Conservation (phyloP, 1,140 invertebrate species). For the Drosophila lini region DNA sequence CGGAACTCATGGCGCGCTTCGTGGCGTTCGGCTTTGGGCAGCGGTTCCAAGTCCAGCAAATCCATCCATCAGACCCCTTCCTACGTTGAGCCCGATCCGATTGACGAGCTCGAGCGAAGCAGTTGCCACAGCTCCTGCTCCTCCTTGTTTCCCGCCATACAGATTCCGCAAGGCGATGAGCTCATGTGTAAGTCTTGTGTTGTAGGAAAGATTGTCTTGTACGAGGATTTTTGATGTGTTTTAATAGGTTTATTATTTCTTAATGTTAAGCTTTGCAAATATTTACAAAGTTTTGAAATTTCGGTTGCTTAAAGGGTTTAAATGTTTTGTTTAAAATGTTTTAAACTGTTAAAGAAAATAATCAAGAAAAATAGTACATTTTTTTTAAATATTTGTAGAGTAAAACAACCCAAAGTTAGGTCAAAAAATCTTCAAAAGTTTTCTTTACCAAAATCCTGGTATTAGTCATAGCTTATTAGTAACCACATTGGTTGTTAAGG, state of each 20-base stretch:
- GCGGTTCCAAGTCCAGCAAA: conserved; percentile 47
- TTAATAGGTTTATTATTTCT: too few relatives aligned
- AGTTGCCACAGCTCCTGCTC: conserved; percentile 20
- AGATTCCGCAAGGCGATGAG: conserved; percentile 37
- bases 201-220: too few relatives aligned
- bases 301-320: not conserved
- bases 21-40: conserved; percentile 64
- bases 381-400: not conserved
- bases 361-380: not conserved
- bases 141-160: conserved; percentile 28
- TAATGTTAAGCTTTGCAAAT: not conserved
- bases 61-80: conserved; percentile 2
- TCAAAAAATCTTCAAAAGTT: not conserved
- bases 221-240: not conserved
- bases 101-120: conserved; percentile 9
- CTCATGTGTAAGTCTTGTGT: conserved; percentile 42
- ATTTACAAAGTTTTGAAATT: not conserved
- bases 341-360: not conserved
- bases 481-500: not conserved
- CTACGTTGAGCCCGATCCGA: conserved; percentile 5
- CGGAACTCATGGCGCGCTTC: conserved; percentile 76
- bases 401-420: not conserved
- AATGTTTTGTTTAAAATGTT: not conserved
- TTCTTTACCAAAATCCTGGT: too few relatives aligned
- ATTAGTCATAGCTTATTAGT: too few relatives aligned